Evolutionary conservation across 2,888 invertebrate species (phyloP), one percentile per base, ranked within the genome.

Genomic region (Tridacna gigas): DNA sequence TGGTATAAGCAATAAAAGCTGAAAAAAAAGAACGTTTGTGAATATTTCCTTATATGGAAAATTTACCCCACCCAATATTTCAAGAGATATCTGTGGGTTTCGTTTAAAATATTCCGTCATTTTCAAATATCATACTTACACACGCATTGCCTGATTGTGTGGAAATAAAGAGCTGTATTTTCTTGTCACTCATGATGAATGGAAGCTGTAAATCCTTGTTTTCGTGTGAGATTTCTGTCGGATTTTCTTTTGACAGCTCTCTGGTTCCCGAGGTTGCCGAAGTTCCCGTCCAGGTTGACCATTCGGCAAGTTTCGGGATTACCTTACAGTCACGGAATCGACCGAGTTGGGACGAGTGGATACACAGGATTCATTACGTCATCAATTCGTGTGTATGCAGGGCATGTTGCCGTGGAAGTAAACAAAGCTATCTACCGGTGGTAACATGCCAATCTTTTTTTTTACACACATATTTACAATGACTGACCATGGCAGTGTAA

Each of bases 351-450:
- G 71, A 71, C 37, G 37, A 71, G 47, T 71, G 25, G n/a, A 56
- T 75, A 73, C 76, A 51, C 80, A 48, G 18, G 60, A 22, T 69
- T 60, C 48, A 60, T 80, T 80, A 89, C 88, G 88, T 89, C 86
- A 89, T 63, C 60, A 74, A 48, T 69, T 63, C 51, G 3, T 85
- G 86, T 77, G 85, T 79, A 86, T 79, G 77, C 51, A 82, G 88
- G 76, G 77, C 90, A 85, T 88, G 90, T 91, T 91, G 90, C 90
- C 90, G 89, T 89, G 90, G 89, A 91, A 86, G 90, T 90, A 91
- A 91, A 91, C 90, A 91, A 90, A 88, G 89, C 71, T 71, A 15
- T 71, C 83, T 88, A 90, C 90, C 90, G 89, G 90, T 87, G 86
- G 63, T 79, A 77, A 88, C 86, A 83, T 83, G 83, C 78, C 75